Evolutionary conservation across 2,797 vertebrate species (phyloP).

Genomic region (Tolypeutes matacus): DNA sequence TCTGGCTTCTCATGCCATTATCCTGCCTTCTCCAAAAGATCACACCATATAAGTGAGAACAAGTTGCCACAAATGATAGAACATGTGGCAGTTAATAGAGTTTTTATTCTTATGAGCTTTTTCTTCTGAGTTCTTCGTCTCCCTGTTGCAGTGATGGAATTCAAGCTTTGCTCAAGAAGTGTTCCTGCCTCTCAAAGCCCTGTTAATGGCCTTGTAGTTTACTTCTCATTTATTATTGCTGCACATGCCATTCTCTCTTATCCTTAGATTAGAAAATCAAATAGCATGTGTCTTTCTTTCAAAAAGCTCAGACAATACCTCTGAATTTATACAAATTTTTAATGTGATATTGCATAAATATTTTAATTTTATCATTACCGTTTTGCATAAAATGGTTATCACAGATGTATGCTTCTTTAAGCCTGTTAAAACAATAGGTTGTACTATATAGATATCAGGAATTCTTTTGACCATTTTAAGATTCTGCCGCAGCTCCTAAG

Average conservation of each 20-base stretch:
- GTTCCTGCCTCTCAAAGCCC: neutral
- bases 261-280: neutral
- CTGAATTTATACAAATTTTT: neutral
- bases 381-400: neutral
- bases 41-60: neutral
- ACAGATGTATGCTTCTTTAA: neutral
- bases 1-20: neutral
- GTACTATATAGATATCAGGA: neutral
- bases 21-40: neutral
- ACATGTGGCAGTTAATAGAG: neutral
- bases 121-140: neutral
- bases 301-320: neutral
- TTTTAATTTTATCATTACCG: neutral
- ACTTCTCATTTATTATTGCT: neutral
- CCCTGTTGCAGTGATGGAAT: neutral
- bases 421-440: neutral
- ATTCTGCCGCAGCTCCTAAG: conserved; percentile 4
- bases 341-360: neutral
- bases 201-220: neutral
- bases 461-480: conserved; percentile 13
- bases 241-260: neutral
- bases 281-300: neutral
- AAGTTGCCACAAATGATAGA: neutral
- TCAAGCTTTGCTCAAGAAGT: neutral
- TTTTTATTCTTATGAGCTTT: neutral